These are phyloP conservation scores for Cryptomyrus ogoouensis DNA, from an alignment of 2,113 vertebrate species.

Conservation along the genomic window DNA sequence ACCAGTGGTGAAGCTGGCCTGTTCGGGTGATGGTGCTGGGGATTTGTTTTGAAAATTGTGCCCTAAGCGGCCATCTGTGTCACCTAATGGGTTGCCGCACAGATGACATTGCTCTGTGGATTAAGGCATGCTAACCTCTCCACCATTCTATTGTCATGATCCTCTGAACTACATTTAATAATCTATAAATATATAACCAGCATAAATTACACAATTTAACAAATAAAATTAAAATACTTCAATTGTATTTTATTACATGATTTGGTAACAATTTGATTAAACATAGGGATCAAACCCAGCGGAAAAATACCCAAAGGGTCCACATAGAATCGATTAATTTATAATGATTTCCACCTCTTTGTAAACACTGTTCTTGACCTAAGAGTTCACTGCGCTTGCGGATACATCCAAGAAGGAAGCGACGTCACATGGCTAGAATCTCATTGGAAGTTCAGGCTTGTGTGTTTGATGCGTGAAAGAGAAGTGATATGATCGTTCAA, in stretches of 20 bases:
- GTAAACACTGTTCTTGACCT: not conserved
- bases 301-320: not conserved
- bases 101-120: not conserved
- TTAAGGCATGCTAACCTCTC: not conserved
- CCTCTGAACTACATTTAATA: not conserved
- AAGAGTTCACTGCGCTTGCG: not conserved
- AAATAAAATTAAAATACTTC: not conserved
- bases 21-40: not conserved
- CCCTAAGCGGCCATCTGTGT: not conserved
- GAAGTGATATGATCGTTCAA: not conserved
- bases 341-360: not conserved
- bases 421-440: conserved; percentile 28
- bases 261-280: not conserved
- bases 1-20: not conserved
- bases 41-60: not conserved
- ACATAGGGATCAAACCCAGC: not conserved
- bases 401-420: conserved; percentile 14
- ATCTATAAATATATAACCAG: not conserved
- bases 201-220: not conserved
- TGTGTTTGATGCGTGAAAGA: conserved; percentile 27
- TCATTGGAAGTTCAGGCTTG: conserved; percentile 28
- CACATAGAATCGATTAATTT: not conserved
- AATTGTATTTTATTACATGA: not conserved
- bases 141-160: not conserved
- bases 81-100: not conserved